Evolutionary conservation across 2,888 invertebrate species (phyloP).

Genomic region (Slavum lentiscoides): DNA sequence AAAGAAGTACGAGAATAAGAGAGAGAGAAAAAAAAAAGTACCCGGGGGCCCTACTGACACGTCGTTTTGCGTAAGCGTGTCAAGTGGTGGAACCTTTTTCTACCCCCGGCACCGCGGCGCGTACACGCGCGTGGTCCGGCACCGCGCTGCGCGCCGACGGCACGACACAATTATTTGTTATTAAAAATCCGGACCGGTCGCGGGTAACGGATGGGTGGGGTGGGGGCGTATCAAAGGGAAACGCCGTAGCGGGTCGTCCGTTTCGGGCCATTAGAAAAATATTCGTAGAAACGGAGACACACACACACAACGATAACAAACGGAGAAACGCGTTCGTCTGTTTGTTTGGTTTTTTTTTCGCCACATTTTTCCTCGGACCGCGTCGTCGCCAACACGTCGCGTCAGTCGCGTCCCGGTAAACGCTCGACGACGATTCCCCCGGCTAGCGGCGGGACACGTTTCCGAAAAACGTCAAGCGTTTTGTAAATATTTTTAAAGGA

Average conservation of each 20-base stretch:
- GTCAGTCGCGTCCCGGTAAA: no score
- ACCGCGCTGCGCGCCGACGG: not conserved
- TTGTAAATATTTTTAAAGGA: slow-evolving; percentile 35
- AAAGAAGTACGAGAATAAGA: no score
- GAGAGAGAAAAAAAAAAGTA: not conserved
- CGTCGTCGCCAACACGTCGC: not conserved
- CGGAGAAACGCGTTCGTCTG: slow-evolving; percentile 39
- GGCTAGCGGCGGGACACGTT: slow-evolving; percentile 18
- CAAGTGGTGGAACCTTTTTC: slow-evolving; percentile 46
- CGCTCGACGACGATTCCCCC: not conserved
- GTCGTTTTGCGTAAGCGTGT: slow-evolving; percentile 51
- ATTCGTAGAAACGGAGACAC: slow-evolving; percentile 33
- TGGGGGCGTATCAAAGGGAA: slow-evolving; percentile 41
- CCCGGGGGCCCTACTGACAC: not conserved
- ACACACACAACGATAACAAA: slow-evolving; percentile 14
- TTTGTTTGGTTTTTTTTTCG: slow-evolving; percentile 21
- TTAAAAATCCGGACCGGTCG: slow-evolving; percentile 28
- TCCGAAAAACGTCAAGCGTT: not conserved
- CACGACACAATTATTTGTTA: slow-evolving; percentile 23
- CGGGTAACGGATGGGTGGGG: no score
- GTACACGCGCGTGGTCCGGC: not conserved
- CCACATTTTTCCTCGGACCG: not conserved
- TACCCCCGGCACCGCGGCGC: not conserved
- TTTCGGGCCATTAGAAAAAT: slow-evolving; percentile 37
- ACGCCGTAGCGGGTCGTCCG: not conserved